Evolutionary conservation across 2,888 invertebrate species (phyloP).

Genomic region (Clusia tigrina): DNA sequence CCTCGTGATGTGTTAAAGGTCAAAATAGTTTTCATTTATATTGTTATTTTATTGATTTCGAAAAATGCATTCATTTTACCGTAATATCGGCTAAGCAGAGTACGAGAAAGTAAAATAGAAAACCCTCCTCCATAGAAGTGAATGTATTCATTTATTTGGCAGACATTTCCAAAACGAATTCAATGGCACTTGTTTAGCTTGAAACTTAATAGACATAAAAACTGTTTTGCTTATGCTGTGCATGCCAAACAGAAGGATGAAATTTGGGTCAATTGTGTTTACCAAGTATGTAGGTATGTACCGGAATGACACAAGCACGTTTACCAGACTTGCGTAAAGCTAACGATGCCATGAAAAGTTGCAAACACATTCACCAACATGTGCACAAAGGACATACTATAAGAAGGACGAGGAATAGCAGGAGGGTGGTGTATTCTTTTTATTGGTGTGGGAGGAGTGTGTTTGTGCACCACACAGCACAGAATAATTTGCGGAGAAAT

Average conservation of each 20-base stretch:
- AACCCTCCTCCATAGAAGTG: not conserved
- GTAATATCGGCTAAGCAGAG: no score
- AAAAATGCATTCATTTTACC: not conserved
- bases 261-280: conserved; percentile 30
- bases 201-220: not conserved
- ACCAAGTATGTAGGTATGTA: conserved; percentile 6
- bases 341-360: no score
- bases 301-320: not conserved
- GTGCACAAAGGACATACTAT: no score
- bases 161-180: not conserved
- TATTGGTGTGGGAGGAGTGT: no score
- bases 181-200: not conserved
- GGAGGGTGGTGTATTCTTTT: no score
- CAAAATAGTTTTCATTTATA: not conserved
- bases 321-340: no score
- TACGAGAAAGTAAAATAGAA: no score
- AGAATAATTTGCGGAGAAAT: no score
- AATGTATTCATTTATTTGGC: not conserved
- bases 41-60: not conserved
- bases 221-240: not conserved
- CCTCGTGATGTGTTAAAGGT: not conserved
- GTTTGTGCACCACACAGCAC: no score
- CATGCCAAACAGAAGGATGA: not conserved
- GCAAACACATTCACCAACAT: no score
- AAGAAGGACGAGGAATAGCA: no score